Base-by-base conservation (phyloP, 2,888 invertebrate species). In the Rhogogaster chlorosoma region DNA sequence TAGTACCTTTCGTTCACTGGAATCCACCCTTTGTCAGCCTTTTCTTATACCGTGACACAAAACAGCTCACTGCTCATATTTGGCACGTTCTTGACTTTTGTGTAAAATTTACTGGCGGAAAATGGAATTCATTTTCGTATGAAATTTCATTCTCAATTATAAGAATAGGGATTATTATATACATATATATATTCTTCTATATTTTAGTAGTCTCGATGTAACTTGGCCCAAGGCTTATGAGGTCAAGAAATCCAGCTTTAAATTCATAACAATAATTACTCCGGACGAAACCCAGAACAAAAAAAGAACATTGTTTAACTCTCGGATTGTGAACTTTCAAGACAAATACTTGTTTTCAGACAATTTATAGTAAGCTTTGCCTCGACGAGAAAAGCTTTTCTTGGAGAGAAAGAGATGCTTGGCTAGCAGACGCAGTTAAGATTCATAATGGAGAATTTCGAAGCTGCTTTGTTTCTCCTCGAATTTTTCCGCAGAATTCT, bases 21-120 rank as follows among this genome's bases (percentile, higher is more conserved):
- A 67, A 67, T 67, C 67, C 32, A n/a, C 38, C 71, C 3, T 73
- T 73, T 38, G 71, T 73, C 38, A 73, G 71, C n/a, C n/a, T 42
- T 38, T 73, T 73, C n/a, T 42, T 22, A 36, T 42, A 42, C 22
- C 71, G 71, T 67, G 9, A 22, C 9, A 22, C 42, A 38, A 42
- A 42, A 38, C 71, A 38, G 22, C 22, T 26, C 22, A 26, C 9
- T 38, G 22, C 71, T 73, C n/a, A 42, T 42, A 73, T 42, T 67
- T 7, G 32, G 18, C 10, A 73, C 22, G 71, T 9, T 42, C n/a
- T 38, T 73, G 32, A 73, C 38, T 73, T 73, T 22, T 22, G 22
- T 10, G 42, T 73, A 22, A 9, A 42, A 73, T 42, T 42, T 22
- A 22, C 22, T 12, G 42, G 71, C 22, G 12, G 42, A 42, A 26